Evolutionary conservation across 2,888 invertebrate species (phyloP).

Genomic region (Sphaerophoria rueppellii): DNA sequence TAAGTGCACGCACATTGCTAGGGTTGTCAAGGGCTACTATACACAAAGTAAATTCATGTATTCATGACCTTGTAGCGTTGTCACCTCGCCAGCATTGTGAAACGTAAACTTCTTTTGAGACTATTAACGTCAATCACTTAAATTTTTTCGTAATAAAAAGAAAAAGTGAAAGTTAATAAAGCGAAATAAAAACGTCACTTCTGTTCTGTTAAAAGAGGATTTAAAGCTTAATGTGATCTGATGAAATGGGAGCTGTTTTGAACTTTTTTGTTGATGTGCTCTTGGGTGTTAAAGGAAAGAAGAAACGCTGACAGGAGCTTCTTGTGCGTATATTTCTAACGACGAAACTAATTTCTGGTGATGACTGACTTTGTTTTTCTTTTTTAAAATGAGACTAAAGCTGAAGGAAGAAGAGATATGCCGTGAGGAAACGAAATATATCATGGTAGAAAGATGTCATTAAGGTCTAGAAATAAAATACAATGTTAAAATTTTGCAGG

Average conservation of each 20-base stretch:
- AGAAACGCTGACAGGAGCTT: slow-evolving; percentile 3
- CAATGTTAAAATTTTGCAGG: too few relatives aligned
- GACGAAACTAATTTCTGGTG: slow-evolving; percentile 5
- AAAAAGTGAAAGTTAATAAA: slow-evolving; percentile 31
- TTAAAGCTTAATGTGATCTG: slow-evolving; percentile 34
- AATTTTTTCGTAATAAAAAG: neutral
- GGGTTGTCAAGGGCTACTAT: too few relatives aligned
- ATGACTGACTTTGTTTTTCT: neutral
- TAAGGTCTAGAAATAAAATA: neutral
- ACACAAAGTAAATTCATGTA: too few relatives aligned
- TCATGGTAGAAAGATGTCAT: neutral
- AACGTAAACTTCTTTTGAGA: slow-evolving; percentile 10
- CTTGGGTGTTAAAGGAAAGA: neutral
- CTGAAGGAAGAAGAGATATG: neutral
- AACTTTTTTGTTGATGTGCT: neutral
- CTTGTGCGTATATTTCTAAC: neutral
- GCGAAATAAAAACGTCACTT: slow-evolving; percentile 50
- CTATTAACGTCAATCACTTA: slow-evolving; percentile 19
- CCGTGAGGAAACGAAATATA: neutral
- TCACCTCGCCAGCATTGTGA: neutral
- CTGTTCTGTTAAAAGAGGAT: neutral
- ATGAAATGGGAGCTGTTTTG: slow-evolving; percentile 2
- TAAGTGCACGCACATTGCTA: too few relatives aligned
- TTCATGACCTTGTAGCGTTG: neutral
- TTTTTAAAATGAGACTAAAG: neutral